Conservation (phyloP, 2,113 vertebrate species). For the Canis aureus region DNA sequence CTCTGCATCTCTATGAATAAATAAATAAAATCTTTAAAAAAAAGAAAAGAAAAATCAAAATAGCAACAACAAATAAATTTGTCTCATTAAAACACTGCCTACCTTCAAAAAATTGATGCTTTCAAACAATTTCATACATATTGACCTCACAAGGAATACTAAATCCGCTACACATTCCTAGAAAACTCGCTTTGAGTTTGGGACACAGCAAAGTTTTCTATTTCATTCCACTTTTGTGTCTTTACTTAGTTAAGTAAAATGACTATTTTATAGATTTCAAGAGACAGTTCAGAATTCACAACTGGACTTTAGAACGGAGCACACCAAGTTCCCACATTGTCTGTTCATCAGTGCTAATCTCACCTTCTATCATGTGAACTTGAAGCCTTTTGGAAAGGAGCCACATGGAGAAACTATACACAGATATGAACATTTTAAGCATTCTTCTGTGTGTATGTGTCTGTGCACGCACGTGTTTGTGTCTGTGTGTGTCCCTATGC, state of each 20-base stretch:
- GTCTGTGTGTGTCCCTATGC: no score
- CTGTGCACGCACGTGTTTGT: no score
- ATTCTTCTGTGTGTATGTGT: neutral
- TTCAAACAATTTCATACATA: neutral
- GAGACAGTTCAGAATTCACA: neutral
- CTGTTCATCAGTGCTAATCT: neutral
- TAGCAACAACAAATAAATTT: neutral
- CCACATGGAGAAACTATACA: neutral
- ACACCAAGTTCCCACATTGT: neutral
- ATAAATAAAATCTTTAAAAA: no score
- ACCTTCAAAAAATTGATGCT: conserved; percentile 5
- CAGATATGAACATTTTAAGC: neutral
- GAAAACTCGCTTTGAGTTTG: neutral
- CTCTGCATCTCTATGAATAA: no score
- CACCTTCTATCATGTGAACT: neutral
- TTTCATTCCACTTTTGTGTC: neutral
- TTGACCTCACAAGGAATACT: neutral
- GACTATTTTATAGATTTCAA: neutral
- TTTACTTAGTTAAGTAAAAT: neutral
- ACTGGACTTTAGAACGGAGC: neutral
- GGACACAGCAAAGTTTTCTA: neutral
- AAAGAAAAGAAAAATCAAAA: conserved; percentile 16
- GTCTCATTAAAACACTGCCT: neutral
- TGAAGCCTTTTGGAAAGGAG: neutral
- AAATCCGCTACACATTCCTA: neutral